Evolutionary conservation across 2,797 vertebrate genomes (phyloP), one percentile per base, ranked within the genome.

Genomic region (Halcyon chelicuti): DNA sequence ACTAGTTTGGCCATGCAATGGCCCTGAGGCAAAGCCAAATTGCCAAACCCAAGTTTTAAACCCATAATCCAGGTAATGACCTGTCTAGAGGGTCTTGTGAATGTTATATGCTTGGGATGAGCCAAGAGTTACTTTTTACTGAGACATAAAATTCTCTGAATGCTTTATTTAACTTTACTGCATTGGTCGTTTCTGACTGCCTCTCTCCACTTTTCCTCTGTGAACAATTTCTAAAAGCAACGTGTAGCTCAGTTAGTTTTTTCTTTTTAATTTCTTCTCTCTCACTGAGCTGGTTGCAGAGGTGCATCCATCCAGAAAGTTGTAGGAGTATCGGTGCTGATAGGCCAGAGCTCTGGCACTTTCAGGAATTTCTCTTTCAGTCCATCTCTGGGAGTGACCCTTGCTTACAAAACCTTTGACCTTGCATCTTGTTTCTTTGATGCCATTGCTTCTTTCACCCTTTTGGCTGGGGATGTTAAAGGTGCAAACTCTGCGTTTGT

Each of bases 111-210:
- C 93, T 85, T 85, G 72, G 91, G 90, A 93, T 95, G 94, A 96
- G 96, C 84, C 94, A 72, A 72, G 94, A 81, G 90, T 92, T 96
- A 81, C 94, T 67, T 96, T 97, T 96, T 95, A 94, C 92, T 94
- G 90, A 66, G 84, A 96, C 86, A 83, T 97, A 96, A 96, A 96
- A 95, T 91, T 95, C 90, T 96, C 90, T 89, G 94, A 95, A 97
- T 96, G 94, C 93, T 96, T 96, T 96, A 92, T 96, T 97, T 96
- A 96, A 96, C 96, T 96, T 97, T 93, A 96, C 78, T 80, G 54
- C 86, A 6, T 31, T 76, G 84, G 80, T 65, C 2, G 1, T 92
- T 93, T 95, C 90, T 93, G 88, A 87, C 74, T 93, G 61, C 80
- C 85, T 95, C 63, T 73, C 67, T 80, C 71, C 29, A 5, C 68